phyloP scores from a whole-genome alignment of 2,113 vertebrate genomes.

The Crotalus helleri region DNA sequence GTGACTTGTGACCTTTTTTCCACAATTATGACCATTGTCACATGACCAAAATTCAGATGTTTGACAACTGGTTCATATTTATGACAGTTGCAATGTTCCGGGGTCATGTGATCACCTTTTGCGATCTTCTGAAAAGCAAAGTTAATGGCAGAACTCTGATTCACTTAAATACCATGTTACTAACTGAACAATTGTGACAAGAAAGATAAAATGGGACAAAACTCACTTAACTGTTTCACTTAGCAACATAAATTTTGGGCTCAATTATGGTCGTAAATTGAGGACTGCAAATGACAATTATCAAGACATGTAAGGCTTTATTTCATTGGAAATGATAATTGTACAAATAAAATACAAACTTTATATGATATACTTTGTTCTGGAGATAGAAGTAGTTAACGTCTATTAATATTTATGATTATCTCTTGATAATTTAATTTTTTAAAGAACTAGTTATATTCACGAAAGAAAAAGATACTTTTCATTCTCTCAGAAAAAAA shows the following conservation, averaged over 20 bases:
- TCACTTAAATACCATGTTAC: too few species aligned
- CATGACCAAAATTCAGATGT: too few species aligned
- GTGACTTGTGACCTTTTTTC: too few species aligned
- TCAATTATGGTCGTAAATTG: background rate
- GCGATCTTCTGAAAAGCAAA: too few species aligned
- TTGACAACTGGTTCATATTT: too few species aligned
- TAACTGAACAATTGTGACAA: too few species aligned
- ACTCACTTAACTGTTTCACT: background rate
- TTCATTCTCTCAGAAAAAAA: background rate
- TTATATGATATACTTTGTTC: background rate
- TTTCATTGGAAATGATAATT: background rate
- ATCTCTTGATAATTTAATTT: background rate
- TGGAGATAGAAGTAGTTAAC: background rate
- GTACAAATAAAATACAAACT: background rate
- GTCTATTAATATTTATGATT: background rate
- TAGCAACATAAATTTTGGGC: background rate
- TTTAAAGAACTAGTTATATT: background rate
- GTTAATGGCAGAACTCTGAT: too few species aligned
- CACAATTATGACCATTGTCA: too few species aligned
- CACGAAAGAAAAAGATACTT: background rate
- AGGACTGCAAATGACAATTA: background rate
- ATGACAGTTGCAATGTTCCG: too few species aligned
- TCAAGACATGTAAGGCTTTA: background rate
- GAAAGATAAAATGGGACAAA: too few species aligned
- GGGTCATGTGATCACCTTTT: too few species aligned